Evolutionary conservation across 1,140 invertebrate species (phyloP).

Genomic region (Portunus trituberculatus): DNA sequence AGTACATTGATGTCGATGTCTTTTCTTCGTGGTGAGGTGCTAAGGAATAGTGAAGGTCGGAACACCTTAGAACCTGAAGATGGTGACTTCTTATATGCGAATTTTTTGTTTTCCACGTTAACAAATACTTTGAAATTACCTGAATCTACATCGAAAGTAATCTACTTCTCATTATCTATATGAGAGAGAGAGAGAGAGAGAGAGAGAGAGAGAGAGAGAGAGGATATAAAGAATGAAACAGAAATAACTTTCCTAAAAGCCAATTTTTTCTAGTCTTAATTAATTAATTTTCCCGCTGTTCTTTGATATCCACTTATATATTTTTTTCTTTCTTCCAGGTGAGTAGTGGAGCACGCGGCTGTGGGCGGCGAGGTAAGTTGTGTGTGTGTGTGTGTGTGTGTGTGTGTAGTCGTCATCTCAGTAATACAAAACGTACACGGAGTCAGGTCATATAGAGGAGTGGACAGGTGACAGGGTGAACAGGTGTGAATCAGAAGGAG

Average conservation of each 20-base stretch:
- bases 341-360: neutral
- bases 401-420: neutral
- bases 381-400: neutral
- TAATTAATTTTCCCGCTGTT: neutral
- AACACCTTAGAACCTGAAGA: neutral
- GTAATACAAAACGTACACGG: too few relatives aligned
- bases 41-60: neutral
- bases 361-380: neutral
- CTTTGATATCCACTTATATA: neutral
- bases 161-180: too few relatives aligned
- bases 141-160: too few relatives aligned
- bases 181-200: slow-evolving; percentile 17
- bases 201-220: slow-evolving; percentile 35
- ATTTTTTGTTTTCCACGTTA: too few relatives aligned
- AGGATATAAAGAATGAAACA: neutral
- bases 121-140: too few relatives aligned
- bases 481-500: neutral
- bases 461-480: neutral
- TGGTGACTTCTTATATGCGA: neutral
- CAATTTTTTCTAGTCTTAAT: neutral
- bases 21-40: neutral
- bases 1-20: neutral
- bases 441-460: too few relatives aligned
- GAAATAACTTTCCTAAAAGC: too few relatives aligned
- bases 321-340: neutral